Percentiles rank a stretch among this genome's conserved stretches.
Conservation (phyloP, 2,888 invertebrate genomes). For the Leptogaster cylindrica region DNA sequence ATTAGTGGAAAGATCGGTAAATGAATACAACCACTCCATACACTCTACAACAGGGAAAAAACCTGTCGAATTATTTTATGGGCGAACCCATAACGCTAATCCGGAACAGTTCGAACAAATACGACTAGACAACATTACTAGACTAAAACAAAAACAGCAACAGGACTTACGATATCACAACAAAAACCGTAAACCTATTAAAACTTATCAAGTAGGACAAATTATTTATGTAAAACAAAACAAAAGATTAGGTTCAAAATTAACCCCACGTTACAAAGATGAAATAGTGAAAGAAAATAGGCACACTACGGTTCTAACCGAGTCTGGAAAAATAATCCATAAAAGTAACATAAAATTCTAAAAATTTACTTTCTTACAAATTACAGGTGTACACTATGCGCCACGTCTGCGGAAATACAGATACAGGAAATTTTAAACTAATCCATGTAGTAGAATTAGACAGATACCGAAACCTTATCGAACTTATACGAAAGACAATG, state of each 20-base stretch:
- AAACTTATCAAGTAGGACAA: constrained; percentile 44
- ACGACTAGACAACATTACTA: constrained; percentile 41
- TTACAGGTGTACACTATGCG: too few species aligned
- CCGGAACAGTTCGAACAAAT: constrained; percentile 44
- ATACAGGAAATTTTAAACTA: constrained; percentile 40
- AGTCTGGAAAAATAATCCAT: too few species aligned
- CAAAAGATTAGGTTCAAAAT: constrained; percentile 47
- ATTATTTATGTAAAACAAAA: constrained; percentile 45
- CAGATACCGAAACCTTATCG: neutral
- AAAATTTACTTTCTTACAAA: too few species aligned
- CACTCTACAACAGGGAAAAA: constrained; percentile 48
- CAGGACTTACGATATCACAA: constrained; percentile 45
- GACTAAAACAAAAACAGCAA: constrained; percentile 42
- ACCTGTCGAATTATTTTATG: constrained; percentile 46
- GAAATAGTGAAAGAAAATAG: constrained; percentile 44
- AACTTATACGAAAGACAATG: neutral
- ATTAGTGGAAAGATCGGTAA: constrained; percentile 42
- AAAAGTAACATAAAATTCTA: too few species aligned
- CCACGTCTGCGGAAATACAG: constrained; percentile 30
- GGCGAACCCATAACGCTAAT: constrained; percentile 38
- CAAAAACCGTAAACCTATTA: constrained; percentile 43
- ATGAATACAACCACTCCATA: constrained; percentile 46
- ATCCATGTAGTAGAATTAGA: constrained; percentile 21
- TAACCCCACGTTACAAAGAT: constrained; percentile 42
- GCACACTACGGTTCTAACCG: neutral